Base-by-base conservation (phyloP, 64 coral and sea anemone species). In the Exaiptasia diaphana region DNA sequence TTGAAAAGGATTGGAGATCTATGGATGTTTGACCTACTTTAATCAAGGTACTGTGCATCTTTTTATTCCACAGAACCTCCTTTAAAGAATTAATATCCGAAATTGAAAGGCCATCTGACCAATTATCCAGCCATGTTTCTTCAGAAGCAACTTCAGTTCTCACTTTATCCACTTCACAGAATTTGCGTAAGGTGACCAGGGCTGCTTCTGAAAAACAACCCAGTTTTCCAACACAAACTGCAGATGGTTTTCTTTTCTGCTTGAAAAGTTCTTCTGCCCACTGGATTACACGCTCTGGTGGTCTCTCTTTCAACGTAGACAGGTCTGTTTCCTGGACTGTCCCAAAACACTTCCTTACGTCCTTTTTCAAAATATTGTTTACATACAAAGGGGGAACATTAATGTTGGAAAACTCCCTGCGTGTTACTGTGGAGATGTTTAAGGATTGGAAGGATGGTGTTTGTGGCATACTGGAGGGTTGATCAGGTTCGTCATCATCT, bases 1-100 rank as follows among this genome's bases (percentile, higher is more conserved):
- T 85, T 28, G 82, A 74, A 41, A 85, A 85, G 31, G 82, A 85
- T 45, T 46, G 17, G 3, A 85, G 48, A 75, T 85, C 77, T 64
- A 80, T 4, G 15, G 77, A 80, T 58, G 62, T 80, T 14, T 20
- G 15, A 41, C 77, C 77, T 64, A 44, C 39, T 65, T 44, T 80
- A 41, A 64, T 28, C 4, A 80, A 18, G 2, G 77, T 64, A 4
- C 28, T 12, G 20, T 41, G 22, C 41, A 29, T 26, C 7, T 22
- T 65, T 40, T 58, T n/a, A n/a, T n/a, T n/a, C n/a, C n/a, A n/a
- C n/a, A n/a, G n/a, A n/a, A n/a, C 77, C 62, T 80, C 58, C 49
- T 80, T 67, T 28, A 80, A 64, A 12, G 22, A 15, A 5, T 3
- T 46, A 26, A 80, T 25, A n/a, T 65, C 41, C 12, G 5, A 11